A percentile compares a stretch with the other conserved stretches of the same genome.
phyloP scores from a whole-genome alignment of 1,140 invertebrate genomes.

The Drosophila prosaltans region DNA sequence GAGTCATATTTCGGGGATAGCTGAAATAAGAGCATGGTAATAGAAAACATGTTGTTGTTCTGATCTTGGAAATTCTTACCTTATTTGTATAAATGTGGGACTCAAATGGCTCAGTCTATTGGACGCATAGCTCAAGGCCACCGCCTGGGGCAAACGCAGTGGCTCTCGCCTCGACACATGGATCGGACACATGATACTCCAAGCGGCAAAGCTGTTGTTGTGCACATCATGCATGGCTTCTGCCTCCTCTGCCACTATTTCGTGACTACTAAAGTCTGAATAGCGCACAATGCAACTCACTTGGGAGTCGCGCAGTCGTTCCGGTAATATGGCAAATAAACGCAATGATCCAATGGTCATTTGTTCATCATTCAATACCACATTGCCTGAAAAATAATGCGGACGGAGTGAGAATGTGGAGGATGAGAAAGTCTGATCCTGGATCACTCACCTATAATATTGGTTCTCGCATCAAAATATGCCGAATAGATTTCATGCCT shows the following conservation, averaged over 20 bases:
- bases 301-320: constrained; percentile 49
- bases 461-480: constrained; percentile 74
- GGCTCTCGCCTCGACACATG: constrained; percentile 36
- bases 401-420: no score
- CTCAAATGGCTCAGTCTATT: constrained; percentile 69
- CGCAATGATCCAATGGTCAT: constrained; percentile 70
- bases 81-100: constrained; percentile 73
- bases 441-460: constrained; percentile 61
- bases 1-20: constrained; percentile 71
- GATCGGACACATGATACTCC: constrained; percentile 75
- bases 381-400: constrained; percentile 39
- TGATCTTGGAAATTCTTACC: constrained; percentile 34
- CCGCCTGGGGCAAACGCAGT: constrained; percentile 61
- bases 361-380: constrained; percentile 48
- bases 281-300: constrained; percentile 71
- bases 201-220: constrained; percentile 72
- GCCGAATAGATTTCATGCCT: constrained; percentile 75
- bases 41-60: not conserved
- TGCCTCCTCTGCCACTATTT: constrained; percentile 65
- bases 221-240: constrained; percentile 71
- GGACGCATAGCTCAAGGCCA: constrained; percentile 67
- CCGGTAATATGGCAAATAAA: constrained; percentile 71
- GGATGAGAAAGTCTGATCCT: no score
- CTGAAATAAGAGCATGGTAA: constrained; percentile 22
- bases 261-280: constrained; percentile 58